phyloP scores from a whole-genome alignment of 2,797 vertebrate genomes.

The Poeciliopsis gracilis region DNA sequence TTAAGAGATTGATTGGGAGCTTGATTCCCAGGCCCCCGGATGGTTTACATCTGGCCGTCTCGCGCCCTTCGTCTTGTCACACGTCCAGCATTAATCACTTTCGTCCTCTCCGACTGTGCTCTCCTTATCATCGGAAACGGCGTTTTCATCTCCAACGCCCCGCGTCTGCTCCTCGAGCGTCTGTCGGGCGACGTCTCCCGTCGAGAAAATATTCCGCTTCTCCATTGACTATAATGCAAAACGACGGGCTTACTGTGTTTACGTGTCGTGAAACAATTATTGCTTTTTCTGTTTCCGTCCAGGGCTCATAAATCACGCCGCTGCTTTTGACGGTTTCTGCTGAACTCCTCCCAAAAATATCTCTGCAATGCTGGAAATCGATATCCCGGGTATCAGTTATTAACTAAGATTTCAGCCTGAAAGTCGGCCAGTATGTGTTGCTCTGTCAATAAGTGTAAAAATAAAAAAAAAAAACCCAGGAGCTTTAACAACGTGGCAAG shows the following conservation, averaged over 20 bases:
- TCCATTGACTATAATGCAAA: slow-evolving; percentile 39
- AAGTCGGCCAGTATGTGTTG: not conserved
- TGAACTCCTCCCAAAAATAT: slow-evolving; percentile 2
- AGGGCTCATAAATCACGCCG: not conserved
- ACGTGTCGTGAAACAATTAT: slow-evolving; percentile 27
- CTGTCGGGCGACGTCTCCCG: slow-evolving; percentile 53
- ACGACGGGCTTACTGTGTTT: slow-evolving; percentile 43
- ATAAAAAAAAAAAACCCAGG: not conserved
- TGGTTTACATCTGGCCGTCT: slow-evolving; percentile 56
- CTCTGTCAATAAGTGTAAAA: not conserved
- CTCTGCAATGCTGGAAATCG: slow-evolving; percentile 7
- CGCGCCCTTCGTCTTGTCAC: slow-evolving; percentile 55
- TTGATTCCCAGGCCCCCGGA: slow-evolving; percentile 47
- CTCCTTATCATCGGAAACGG: slow-evolving; percentile 21
- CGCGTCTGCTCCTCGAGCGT: slow-evolving; percentile 13
- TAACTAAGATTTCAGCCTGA: not conserved
- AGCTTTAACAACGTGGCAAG: not conserved
- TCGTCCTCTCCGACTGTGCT: slow-evolving; percentile 15
- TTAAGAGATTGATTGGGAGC: slow-evolving; percentile 73
- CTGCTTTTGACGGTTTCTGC: slow-evolving; percentile 15
- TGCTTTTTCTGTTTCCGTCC: not conserved
- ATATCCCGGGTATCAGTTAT: slow-evolving; percentile 6
- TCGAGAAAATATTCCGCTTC: slow-evolving; percentile 63
- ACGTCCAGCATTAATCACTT: slow-evolving; percentile 70
- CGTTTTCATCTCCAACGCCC: slow-evolving; percentile 37